Evolutionary conservation across 1,140 invertebrate genomes (phyloP).

Genomic region (Charaxes varanes): DNA sequence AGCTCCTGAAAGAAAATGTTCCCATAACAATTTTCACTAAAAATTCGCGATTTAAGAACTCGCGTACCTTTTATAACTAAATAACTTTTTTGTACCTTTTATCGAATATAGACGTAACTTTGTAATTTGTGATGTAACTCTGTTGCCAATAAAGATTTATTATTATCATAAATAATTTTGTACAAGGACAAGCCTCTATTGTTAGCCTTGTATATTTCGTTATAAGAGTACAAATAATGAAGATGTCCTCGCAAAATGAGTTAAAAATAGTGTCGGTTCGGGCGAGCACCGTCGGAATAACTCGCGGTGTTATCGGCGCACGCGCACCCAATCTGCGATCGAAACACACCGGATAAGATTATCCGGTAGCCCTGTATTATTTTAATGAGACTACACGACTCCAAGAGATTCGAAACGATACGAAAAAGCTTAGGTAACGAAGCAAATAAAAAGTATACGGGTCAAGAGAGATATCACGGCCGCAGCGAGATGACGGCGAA

Average conservation of each 20-base stretch:
- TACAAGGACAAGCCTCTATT: too few relatives aligned
- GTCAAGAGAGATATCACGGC: conserved; percentile 67
- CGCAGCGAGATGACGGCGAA: conserved; percentile 42
- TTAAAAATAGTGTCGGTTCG: conserved; percentile 61
- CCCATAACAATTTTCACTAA: too few relatives aligned
- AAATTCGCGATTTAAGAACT: too few relatives aligned
- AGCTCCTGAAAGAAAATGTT: too few relatives aligned
- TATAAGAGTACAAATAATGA: conserved; percentile 59
- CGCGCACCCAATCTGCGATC: conserved; percentile 71
- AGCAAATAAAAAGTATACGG: conserved; percentile 64
- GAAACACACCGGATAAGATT: conserved; percentile 72
- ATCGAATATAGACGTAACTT: too few relatives aligned
- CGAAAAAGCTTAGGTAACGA: conserved; percentile 68
- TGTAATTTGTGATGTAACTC: too few relatives aligned
- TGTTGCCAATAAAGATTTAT: too few relatives aligned
- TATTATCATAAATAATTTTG: too few relatives aligned
- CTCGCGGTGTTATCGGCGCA: conserved; percentile 67
- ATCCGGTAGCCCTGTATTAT: conserved; percentile 72
- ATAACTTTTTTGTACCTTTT: too few relatives aligned
- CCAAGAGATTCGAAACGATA: conserved; percentile 66
- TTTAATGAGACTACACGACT: conserved; percentile 74
- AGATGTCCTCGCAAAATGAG: conserved; percentile 63
- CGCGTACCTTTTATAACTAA: too few relatives aligned
- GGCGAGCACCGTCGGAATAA: conserved; percentile 62
- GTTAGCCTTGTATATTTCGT: conserved; percentile 31